Conservation (phyloP, 2,113 vertebrate species). For the Balaenoptera acutorostrata region DNA sequence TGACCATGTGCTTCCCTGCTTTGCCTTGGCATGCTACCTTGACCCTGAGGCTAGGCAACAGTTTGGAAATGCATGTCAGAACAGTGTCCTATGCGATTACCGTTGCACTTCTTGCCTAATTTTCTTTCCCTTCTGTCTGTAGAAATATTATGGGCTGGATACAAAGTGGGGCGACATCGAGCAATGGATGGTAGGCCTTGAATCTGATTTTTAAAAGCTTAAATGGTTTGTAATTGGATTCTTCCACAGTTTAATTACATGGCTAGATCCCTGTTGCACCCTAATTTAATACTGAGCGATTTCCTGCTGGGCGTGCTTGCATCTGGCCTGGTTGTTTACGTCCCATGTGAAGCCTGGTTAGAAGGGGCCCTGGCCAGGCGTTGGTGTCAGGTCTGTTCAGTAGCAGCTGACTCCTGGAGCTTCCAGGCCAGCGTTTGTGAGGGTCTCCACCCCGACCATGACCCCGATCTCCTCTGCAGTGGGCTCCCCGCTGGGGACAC, state of each 20-base stretch:
- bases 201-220: neutral
- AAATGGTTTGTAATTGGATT: constrained; percentile 36
- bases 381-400: neutral
- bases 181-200: constrained; percentile 96
- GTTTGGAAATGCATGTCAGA: constrained; percentile 32
- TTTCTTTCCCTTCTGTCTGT: constrained; percentile 75
- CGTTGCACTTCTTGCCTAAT: constrained; percentile 66
- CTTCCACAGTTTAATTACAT: neutral
- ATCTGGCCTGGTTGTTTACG: neutral
- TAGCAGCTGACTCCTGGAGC: neutral
- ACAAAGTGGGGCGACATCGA: constrained; percentile 97
- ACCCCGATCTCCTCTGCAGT: neutral
- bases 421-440: neutral
- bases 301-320: neutral
- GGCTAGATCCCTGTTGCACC: neutral
- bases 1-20: accelerated
- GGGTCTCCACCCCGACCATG: neutral
- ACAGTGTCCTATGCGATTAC: neutral
- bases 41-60: accelerated
- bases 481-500: neutral
- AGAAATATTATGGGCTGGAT: constrained; percentile 97
- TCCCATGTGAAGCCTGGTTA: accelerated
- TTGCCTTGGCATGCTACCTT: neutral
- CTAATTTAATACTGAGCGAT: neutral
- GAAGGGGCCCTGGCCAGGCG: accelerated